These are phyloP conservation scores for Radopholus similis DNA, from an alignment of 1,140 invertebrate genomes.

Conservation along the genomic window DNA sequence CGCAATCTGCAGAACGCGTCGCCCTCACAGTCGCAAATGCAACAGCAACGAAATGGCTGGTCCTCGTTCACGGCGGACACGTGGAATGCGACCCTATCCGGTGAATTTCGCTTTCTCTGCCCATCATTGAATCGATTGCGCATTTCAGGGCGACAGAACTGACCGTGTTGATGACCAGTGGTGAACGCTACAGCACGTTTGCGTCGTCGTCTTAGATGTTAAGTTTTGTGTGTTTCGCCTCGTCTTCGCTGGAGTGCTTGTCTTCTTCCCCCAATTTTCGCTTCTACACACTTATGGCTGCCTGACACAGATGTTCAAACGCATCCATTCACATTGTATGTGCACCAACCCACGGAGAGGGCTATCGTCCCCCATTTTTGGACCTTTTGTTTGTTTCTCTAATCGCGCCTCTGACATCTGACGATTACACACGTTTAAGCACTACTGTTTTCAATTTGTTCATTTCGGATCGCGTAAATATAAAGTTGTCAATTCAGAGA, in stretches of 20 bases:
- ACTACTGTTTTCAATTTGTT: too few relatives aligned
- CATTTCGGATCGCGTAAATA: too few relatives aligned
- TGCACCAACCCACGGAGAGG: background rate
- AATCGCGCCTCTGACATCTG: background rate
- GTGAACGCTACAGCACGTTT: background rate
- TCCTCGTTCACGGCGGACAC: slow-evolving; percentile 4
- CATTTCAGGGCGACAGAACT: slow-evolving; percentile 4
- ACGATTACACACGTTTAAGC: too few relatives aligned
- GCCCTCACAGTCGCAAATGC: background rate
- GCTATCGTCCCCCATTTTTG: background rate
- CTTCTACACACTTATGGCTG: background rate
- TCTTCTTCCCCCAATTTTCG: background rate
- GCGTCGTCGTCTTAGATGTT: background rate
- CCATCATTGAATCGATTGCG: background rate
- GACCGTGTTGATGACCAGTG: background rate
- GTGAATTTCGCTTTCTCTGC: background rate
- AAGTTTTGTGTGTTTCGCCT: background rate
- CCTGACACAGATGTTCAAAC: background rate
- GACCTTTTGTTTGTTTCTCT: background rate
- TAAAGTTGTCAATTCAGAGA: too few relatives aligned
- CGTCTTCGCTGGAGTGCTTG: background rate
- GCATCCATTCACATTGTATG: background rate
- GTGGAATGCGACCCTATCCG: slow-evolving; percentile 4
- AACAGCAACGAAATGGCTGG: slow-evolving; percentile 16
- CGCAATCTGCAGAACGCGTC: slow-evolving; percentile 1